These are phyloP conservation scores for Dipodomys stephensi DNA, from an alignment of 2,113 vertebrate species.

Conservation along the genomic window DNA sequence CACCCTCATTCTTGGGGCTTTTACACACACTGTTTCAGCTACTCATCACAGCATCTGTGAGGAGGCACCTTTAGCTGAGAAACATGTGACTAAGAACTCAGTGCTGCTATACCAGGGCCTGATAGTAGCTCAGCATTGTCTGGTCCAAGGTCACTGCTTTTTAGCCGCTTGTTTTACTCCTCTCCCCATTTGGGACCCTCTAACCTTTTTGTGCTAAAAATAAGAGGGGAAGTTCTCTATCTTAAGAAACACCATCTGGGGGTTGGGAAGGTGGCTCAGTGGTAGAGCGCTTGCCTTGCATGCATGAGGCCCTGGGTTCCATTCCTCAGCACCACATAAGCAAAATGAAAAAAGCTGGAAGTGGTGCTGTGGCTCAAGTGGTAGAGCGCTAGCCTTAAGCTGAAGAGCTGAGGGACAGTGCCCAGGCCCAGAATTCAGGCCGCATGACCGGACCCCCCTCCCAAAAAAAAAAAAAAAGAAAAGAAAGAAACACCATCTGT, in stretches of 20 bases:
- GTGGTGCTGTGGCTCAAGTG: too few relatives aligned
- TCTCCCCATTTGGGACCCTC: background rate
- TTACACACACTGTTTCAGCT: background rate
- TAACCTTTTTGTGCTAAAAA: background rate
- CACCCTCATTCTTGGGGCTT: background rate
- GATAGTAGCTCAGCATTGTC: background rate
- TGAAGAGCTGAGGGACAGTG: too few relatives aligned
- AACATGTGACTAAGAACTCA: background rate
- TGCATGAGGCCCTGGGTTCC: too few relatives aligned
- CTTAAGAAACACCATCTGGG: background rate
- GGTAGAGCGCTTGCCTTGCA: too few relatives aligned
- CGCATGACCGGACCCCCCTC: too few relatives aligned
- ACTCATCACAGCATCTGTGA: background rate
- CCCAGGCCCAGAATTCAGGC: too few relatives aligned
- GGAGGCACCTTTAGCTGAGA: background rate
- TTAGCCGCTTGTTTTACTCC: background rate
- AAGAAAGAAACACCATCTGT: background rate
- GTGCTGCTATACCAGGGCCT: rapidly evolving
- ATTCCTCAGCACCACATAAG: too few relatives aligned
- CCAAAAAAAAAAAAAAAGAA: too few relatives aligned
- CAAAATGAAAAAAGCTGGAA: too few relatives aligned
- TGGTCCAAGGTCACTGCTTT: background rate
- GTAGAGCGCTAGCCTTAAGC: too few relatives aligned
- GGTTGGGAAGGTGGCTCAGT: too few relatives aligned
- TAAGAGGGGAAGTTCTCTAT: conserved; percentile 26